Base-by-base conservation (phyloP, 2,113 vertebrate genomes). In the Brachyhypopomus occidentalis region DNA sequence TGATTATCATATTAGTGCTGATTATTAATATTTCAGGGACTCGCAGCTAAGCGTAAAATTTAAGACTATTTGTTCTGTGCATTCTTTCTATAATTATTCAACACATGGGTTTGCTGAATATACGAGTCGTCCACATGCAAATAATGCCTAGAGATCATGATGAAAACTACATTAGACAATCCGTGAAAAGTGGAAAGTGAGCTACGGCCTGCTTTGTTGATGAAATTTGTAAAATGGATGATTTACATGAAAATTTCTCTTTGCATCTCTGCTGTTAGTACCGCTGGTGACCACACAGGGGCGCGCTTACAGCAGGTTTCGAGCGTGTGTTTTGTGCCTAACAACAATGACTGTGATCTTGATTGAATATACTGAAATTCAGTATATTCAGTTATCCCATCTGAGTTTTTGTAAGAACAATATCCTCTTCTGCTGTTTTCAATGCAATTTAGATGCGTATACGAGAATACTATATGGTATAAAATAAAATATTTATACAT, bases 331-430 rank as follows among this genome's bases (percentile, higher is more conserved):
- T 59, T 14, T 5, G 58, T 63, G 27, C 52, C 9, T 60, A 36
- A 27, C 30, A 85, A 79, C 80, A 82, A 56, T 82, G 84, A 82
- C 76, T 85, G 27, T 79, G 84, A 82, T 82, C 76, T 85, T 82
- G 72, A 74, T 17, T 64, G 30, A 41, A 74, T 41, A 70, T 45
- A 17, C 19, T 78, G 67, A 19, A 34, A 27, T 77, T 1, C 56
- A 79, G 22, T 30, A 30, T 30, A 30, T 30, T 30, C 30, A 23
- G 14, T 27, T 59, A 17, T n/a, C 16, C 8, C 22, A 16, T 75
- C 14, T 36, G 4, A 20, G 4, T 16, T 80, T 71, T 22, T 6
- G 5, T 30, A n/a, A 17, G 60, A 48, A 16, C 17, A 9, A 41
- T 0, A 34, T 41, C 9, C 6, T 36, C 17, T 67, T 30, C 30